Evolutionary conservation across 2,797 vertebrate species (phyloP).

Genomic region (Coregonus suidteri): DNA sequence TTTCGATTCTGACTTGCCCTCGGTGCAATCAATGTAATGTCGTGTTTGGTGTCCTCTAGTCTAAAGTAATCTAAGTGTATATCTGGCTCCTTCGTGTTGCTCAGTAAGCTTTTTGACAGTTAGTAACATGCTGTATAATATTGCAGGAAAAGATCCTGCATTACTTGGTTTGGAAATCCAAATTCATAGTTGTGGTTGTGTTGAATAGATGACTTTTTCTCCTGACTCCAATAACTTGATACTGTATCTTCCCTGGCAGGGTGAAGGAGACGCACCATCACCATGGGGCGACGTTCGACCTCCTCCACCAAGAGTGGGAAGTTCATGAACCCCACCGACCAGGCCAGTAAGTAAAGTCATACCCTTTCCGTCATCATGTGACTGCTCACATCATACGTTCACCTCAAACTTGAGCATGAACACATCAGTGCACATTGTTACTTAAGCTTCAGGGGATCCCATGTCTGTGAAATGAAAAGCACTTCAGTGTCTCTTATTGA

Average conservation of each 20-base stretch:
- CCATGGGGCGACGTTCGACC: constrained; percentile 95
- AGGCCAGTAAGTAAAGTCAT: constrained; percentile 87
- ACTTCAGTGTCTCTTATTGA: too few species aligned
- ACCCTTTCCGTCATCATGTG: not conserved
- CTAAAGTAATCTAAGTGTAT: not conserved
- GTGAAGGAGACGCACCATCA: constrained; percentile 59
- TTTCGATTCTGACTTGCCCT: not conserved
- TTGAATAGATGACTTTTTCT: not conserved
- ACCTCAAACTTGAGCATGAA: not conserved
- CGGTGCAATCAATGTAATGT: not conserved
- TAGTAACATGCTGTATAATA: not conserved
- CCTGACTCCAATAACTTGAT: not conserved
- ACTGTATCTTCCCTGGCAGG: constrained; percentile 39
- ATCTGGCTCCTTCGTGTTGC: not conserved
- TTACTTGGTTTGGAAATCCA: not conserved
- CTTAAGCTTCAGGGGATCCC: not conserved
- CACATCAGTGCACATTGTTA: not conserved
- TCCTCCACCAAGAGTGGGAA: constrained; percentile 99
- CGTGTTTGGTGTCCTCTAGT: not conserved
- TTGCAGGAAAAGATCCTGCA: not conserved
- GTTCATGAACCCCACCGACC: constrained; percentile 98
- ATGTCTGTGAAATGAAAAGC: not conserved
- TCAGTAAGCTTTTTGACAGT: not conserved
- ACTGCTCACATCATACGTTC: not conserved
- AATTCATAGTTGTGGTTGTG: not conserved